A percentile compares a stretch with the other conserved stretches of the same genome.
Evolutionary conservation across 2,888 invertebrate species (phyloP).

Genomic region (Stenodera caucasica): DNA sequence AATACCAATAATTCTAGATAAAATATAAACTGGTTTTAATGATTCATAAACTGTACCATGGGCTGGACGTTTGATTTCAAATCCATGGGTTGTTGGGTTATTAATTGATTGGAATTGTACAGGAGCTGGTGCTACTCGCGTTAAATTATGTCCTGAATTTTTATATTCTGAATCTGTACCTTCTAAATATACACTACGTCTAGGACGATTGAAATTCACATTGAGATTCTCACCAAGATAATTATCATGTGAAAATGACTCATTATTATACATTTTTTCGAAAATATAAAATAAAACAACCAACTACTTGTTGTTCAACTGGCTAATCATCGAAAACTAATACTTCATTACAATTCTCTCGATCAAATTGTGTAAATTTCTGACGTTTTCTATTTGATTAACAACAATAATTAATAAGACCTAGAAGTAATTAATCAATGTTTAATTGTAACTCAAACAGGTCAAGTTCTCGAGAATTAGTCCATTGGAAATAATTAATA

Average conservation of each 20-base stretch:
- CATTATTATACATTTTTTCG: constrained; percentile 30
- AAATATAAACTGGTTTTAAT: constrained; percentile 56
- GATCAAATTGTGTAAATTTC: constrained; percentile 1
- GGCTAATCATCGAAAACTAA: constrained; percentile 11
- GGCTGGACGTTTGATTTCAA: constrained; percentile 11
- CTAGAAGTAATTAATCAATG: constrained; percentile 29
- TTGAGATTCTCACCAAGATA: constrained; percentile 28
- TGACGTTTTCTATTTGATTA: constrained; percentile 30
- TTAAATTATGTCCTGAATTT: constrained; percentile 30
- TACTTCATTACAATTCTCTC: background rate
- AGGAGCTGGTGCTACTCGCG: constrained; percentile 44
- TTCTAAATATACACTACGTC: constrained; percentile 46
- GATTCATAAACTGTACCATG: constrained; percentile 54
- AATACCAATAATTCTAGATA: constrained; percentile 62
- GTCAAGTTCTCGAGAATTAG: constrained; percentile 33
- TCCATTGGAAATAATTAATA: background rate
- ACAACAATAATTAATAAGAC: constrained; percentile 29
- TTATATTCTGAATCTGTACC: constrained; percentile 39
- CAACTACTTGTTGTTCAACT: background rate
- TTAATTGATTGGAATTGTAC: constrained; percentile 22
- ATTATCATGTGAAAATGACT: background rate
- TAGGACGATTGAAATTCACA: constrained; percentile 11
- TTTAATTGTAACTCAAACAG: constrained; percentile 20
- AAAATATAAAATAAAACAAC: too few relatives aligned
- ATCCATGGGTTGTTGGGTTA: constrained; percentile 25